phyloP scores from a whole-genome alignment of 2,888 invertebrate genomes.

The Campoplex capitator region DNA sequence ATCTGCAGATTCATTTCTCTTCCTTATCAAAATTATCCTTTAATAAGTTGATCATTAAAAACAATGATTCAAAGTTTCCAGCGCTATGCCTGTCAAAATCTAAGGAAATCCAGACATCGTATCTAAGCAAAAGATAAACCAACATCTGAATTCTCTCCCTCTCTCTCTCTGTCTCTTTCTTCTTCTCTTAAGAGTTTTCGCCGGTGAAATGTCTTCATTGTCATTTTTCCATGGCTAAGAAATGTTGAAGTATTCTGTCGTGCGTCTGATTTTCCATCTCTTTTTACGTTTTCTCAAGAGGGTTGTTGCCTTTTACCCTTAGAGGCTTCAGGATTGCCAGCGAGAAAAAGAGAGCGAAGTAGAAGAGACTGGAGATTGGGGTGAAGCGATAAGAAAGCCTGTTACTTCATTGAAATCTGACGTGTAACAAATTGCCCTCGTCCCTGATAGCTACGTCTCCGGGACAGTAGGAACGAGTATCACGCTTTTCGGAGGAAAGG shows the following conservation, averaged over 20 bases:
- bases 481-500: conserved; percentile 36
- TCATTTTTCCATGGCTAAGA: conserved; percentile 34
- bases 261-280: background rate
- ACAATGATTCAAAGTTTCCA: background rate
- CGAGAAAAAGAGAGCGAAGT: conserved; percentile 3
- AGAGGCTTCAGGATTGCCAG: conserved; percentile 28
- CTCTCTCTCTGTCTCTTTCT: too few species aligned
- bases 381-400: conserved; percentile 72
- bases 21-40: background rate
- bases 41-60: background rate
- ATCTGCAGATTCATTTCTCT: background rate
- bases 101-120: background rate
- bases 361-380: conserved; percentile 64
- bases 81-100: background rate
- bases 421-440: conserved; percentile 75
- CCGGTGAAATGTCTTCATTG: conserved; percentile 56
- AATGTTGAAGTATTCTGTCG: background rate
- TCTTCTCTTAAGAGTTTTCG: conserved; percentile 5
- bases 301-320: conserved; percentile 32
- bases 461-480: conserved; percentile 31
- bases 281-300: conserved; percentile 36
- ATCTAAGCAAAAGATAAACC: background rate
- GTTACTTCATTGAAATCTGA: conserved; percentile 77
- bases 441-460: conserved; percentile 65
- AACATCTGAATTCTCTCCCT: background rate